Base-by-base conservation (phyloP, 2,113 vertebrate genomes). In the Anarrhichthys ocellatus region DNA sequence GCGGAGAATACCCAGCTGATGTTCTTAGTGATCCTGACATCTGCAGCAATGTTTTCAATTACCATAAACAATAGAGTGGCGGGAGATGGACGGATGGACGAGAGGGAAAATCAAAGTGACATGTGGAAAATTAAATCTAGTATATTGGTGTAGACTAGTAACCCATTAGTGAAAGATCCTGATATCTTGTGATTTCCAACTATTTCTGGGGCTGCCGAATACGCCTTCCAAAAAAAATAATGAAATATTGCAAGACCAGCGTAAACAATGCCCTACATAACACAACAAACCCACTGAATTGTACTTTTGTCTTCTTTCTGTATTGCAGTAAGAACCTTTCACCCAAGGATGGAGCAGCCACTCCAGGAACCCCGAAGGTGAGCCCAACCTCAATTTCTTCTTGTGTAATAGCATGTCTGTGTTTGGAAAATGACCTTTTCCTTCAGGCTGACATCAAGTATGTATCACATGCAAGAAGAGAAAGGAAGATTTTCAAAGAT, bases 341-440 rank as follows among this genome's bases (percentile, higher is more conserved):
- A 87, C 94, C 97, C 94, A 99, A 99, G 95, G 97, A 99, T 91
- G 92, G 94, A 80, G 92, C 89, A 81, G 95, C 96, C 91, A 94
- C 96, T 85, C 97, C 97, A 4, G 97, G 98, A 87, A 98, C 98
- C 67, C 97, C 98, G 64, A 99, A 99, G 98, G 98, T 99, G 96
- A 97, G 97, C 91, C 22, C 11, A 61, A 2, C 13, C 20, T 22
- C 24, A 11, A 0, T 34, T 40, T 68, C 1, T 52, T 50, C 17
- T 14, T 18, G 14, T 38, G 13, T n/a, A 61, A 34, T 5, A 48
- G 18, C 9, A 15, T 42, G 46, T 42, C 18, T 29, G 2, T 11
- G 6, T 40, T 65, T 40, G 17, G 18, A 44, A 2, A 18, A 3
- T 17, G 1, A 17, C 20, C 2, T 0, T 64, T 50, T 68, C 3